phyloP scores from a whole-genome alignment of 2,113 vertebrate species.

The Laterallus jamaicensis region DNA sequence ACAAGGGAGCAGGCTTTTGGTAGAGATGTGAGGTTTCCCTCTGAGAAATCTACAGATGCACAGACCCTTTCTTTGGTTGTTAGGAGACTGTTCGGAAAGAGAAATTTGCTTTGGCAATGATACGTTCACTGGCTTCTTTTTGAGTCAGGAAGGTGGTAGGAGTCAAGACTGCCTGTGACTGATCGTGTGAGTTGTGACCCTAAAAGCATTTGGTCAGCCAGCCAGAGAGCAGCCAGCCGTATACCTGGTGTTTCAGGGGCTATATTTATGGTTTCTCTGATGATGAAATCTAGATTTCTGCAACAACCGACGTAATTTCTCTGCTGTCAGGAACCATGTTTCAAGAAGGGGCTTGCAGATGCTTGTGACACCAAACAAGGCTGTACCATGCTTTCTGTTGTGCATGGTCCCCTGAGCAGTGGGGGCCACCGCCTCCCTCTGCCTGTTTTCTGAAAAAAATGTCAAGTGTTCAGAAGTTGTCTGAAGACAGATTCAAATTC shows the following conservation, averaged over 20 bases:
- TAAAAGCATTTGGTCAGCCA: not conserved
- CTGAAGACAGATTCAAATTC: not conserved
- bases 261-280: not conserved
- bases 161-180: not conserved
- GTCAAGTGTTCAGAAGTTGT: not conserved
- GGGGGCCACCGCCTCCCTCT: not conserved
- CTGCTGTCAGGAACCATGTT: not conserved
- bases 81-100: not conserved
- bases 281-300: conserved; percentile 9
- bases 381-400: not conserved
- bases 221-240: not conserved
- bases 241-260: not conserved
- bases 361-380: not conserved
- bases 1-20: not conserved
- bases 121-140: not conserved
- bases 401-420: not conserved
- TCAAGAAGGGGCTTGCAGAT: not conserved
- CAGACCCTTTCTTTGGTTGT: not conserved
- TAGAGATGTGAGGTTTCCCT: not conserved
- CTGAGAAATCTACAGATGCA: not conserved
- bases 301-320: not conserved
- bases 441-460: not conserved
- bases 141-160: not conserved
- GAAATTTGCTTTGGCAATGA: not conserved
- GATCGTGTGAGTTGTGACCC: not conserved